Base-by-base conservation (phyloP, 1,140 invertebrate species). In the Drosophila orosa region DNA sequence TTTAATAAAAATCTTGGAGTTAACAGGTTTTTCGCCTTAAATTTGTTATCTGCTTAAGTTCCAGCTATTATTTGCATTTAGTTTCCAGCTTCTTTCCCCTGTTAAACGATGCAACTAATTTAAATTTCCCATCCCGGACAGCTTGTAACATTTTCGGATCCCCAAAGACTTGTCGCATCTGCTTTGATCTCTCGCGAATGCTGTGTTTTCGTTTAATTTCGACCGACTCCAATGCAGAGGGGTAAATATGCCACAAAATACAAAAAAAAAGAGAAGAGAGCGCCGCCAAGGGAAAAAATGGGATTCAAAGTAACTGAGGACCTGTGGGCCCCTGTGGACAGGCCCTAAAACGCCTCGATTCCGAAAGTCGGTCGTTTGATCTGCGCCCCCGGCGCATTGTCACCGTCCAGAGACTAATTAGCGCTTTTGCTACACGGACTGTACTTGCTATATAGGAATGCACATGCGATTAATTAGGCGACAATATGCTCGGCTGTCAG, bases 391-490 rank as follows among this genome's bases (percentile, higher is more conserved):
- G 56, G 76, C 42, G 58, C 33, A 86, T 78, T 86, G 82, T 86
- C 68, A 65, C 54, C 39, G 80, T 40, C 50, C 71, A 27, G 62
- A 60, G 68, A 83, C 84, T 89, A 89, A 89, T 89, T 89, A 89
- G 77, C 52, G 74, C 47, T 52, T 47, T 39, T 35, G 6, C 3
- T 7, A 19, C 19, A 59, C 25, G 67, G 39, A 47, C 31, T 27
- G 9, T 15, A 52, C 13, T 40, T n/a, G 12, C n/a, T 39, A n/a
- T 42, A 52, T 54, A 24, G 50, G 31, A 39, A 17, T 81, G 83
- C 83, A 79, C 74, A 83, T 86, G 82, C 83, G 72, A 79, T 83
- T 87, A 87, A 86, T 86, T 86, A 87, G 79, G 45, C 42, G 58
- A 39, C 74, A 77, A 77, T 76, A 68, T 76, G 73, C 74, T 77